Evolutionary conservation across 2,888 invertebrate genomes (phyloP), one percentile per base, ranked within the genome.

Genomic region (Dryobotodes eremita): DNA sequence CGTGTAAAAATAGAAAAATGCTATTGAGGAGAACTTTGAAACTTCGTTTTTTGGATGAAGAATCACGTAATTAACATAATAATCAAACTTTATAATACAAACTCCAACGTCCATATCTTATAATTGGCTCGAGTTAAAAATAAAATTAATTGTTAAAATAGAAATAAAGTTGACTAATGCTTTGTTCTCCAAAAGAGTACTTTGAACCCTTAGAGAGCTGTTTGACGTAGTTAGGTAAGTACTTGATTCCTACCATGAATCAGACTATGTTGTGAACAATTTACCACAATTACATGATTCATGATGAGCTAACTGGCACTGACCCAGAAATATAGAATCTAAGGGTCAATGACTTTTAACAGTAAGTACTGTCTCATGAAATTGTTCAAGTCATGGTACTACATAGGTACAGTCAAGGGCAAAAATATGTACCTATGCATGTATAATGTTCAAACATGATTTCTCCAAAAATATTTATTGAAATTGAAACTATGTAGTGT

Each of bases 201-300:
- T 75, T 74, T 65, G 57, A 53, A 74, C 65, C 31, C 20, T 5
- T 48, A 50, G 15, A 31, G 31, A 17, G 13, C 3, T 26, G 31
- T 36, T 31, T 36, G 53, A 50, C 1, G 11, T 55, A 74, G 5
- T n/a, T 53, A 53, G 1, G 13, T 23, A 62, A 2, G 26, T n/a
- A 75, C n/a, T 7, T 70, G 23, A n/a, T 65, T 31, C 11, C 20
- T 65, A 20, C 8, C 46, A 53, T 81, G 46, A 81, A 59, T 75
- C 79, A 74, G 59, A 23, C 26, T 53, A 7, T 59, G 17, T 48
- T 26, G 20, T 42, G 36, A 50, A 82, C 42, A 81, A 23, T 42
- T n/a, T 31, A 68, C 48, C 42, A 42, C 65, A 50, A 57, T 80
- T 72, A 80, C n/a, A 42, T 77, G 53, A 78, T n/a, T 81, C 83